These are phyloP conservation scores for Parazoanthus atlanticus DNA, from an alignment of 92 coral and sea anemone genomes.

Conservation along the genomic window DNA sequence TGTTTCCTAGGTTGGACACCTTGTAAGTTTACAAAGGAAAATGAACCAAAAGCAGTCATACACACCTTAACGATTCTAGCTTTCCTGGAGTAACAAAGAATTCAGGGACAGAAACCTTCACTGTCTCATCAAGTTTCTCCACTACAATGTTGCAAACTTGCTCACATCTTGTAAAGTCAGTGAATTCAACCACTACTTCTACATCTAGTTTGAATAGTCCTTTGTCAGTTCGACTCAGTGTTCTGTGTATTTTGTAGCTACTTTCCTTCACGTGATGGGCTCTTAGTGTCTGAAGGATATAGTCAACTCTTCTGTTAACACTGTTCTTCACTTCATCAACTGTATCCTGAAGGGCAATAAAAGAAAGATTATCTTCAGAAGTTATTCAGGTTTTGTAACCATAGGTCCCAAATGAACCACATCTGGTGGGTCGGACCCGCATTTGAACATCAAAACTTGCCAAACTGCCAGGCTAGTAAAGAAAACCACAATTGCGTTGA, in stretches of 20 bases:
- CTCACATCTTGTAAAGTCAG: conserved; percentile 90
- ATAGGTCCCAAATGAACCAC: no score
- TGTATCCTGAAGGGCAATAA: conserved; percentile 63
- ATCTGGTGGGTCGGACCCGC: no score
- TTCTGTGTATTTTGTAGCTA: conserved; percentile 73
- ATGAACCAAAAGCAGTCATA: not conserved
- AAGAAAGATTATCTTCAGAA: not conserved
- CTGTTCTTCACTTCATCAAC: conserved; percentile 95
- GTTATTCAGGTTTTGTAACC: no score
- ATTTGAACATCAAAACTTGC: no score
- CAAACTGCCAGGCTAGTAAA: no score
- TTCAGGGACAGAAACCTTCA: conserved; percentile 78
- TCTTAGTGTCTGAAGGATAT: conserved; percentile 84
- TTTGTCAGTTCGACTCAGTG: conserved; percentile 68
- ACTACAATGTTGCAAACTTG: conserved; percentile 92
- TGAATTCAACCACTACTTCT: conserved; percentile 80
- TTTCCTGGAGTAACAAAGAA: conserved; percentile 75
- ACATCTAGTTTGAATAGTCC: conserved; percentile 66
- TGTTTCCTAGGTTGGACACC: no score
- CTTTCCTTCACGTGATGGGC: conserved; percentile 79
- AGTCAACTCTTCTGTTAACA: conserved; percentile 93
- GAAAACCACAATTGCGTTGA: no score
- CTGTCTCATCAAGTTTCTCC: conserved; percentile 90
- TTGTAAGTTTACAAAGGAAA: not conserved
- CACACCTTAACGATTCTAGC: conserved; percentile 86